These are phyloP conservation scores for Protonemura montana DNA, from an alignment of 2,888 invertebrate species.

Conservation along the genomic window DNA sequence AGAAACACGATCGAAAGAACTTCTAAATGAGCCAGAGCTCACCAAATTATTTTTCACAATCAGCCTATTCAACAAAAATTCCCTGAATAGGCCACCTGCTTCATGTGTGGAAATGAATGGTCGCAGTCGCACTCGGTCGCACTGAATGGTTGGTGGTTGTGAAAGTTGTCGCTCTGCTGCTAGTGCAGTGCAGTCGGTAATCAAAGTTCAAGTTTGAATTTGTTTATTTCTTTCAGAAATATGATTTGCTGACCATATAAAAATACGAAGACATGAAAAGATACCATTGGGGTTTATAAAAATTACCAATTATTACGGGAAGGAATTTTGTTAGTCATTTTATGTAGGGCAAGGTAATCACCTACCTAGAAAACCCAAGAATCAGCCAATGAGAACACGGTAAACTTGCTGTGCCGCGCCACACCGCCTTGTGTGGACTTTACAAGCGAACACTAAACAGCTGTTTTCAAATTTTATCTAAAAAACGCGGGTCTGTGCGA, in stretches of 20 bases:
- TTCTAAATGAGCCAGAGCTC: not conserved
- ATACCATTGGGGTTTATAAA: not conserved
- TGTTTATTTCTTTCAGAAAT: not conserved
- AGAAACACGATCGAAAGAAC: not conserved
- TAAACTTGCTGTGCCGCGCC: not conserved
- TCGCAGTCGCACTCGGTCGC: not conserved
- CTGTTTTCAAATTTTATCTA: not conserved
- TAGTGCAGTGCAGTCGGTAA: not conserved
- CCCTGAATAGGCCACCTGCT: conserved; percentile 46
- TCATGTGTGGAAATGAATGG: conserved; percentile 48
- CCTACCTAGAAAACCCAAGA: not conserved
- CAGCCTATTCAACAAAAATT: conserved; percentile 20
- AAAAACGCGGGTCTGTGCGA: not conserved
- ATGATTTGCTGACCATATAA: not conserved
- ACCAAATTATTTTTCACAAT: not conserved
- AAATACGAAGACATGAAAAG: not conserved
- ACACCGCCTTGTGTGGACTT: not conserved
- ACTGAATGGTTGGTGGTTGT: conserved; percentile 22
- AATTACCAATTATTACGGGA: not conserved
- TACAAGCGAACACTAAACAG: not conserved
- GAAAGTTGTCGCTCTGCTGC: conserved; percentile 19
- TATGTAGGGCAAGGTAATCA: not conserved
- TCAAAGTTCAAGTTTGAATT: not conserved
- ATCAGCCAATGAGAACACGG: not conserved
- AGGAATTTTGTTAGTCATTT: not conserved